phyloP scores from a whole-genome alignment of 2,888 invertebrate genomes.

The Rhimphoctona megacephalus region DNA sequence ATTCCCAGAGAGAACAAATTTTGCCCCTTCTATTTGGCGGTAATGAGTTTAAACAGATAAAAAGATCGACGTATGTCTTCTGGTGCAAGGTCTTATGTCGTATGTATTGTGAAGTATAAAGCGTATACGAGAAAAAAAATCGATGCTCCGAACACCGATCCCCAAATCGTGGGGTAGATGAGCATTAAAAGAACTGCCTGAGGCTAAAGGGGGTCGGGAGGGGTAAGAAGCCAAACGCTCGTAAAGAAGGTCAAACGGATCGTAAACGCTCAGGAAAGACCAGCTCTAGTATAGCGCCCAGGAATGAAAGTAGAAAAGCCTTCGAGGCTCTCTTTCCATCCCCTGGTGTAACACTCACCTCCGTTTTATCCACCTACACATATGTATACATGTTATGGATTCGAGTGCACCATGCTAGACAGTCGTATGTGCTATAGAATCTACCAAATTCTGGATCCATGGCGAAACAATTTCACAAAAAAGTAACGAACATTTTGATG shows the following conservation, averaged over 20 bases:
- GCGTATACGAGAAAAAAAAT: constrained; percentile 43
- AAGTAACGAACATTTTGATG: neutral
- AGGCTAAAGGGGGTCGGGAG: neutral
- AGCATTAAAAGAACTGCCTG: constrained; percentile 58
- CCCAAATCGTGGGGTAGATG: constrained; percentile 78
- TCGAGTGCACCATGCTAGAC: constrained; percentile 14
- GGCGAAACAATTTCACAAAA: constrained; percentile 56
- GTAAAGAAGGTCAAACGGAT: constrained; percentile 81
- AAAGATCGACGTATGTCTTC: constrained; percentile 11
- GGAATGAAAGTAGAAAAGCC: constrained; percentile 76
- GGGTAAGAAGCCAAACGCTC: constrained; percentile 76
- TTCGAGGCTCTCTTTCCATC: constrained; percentile 58
- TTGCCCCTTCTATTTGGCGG: neutral
- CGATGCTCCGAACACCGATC: constrained; percentile 67
- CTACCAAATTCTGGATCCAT: constrained; percentile 49
- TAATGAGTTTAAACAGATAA: constrained; percentile 44
- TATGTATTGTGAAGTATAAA: constrained; percentile 35
- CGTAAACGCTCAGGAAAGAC: constrained; percentile 79
- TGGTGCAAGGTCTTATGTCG: constrained; percentile 1
- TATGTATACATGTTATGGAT: constrained; percentile 54
- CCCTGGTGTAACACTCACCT: constrained; percentile 41
- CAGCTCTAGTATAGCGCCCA: constrained; percentile 69
- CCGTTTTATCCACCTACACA: constrained; percentile 51
- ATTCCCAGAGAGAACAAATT: neutral
- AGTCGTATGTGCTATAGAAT: constrained; percentile 24